Base-by-base conservation (phyloP, 1,140 invertebrate species). In the Neodiprion fabricii region DNA sequence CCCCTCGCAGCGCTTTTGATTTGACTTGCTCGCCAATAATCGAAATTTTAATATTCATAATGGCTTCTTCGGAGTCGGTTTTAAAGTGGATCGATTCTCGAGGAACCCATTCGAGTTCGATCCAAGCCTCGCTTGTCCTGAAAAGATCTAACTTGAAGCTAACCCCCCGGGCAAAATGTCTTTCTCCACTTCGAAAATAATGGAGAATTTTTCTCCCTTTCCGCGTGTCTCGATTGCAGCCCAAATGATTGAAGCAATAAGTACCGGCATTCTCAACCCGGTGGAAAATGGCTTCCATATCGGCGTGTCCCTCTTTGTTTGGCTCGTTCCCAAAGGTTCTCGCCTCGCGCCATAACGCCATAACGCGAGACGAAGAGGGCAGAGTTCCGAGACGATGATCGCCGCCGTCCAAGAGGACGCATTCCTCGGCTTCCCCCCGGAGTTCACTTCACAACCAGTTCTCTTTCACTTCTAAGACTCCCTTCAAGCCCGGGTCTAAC, bases 381-480 rank as follows among this genome's bases (percentile, higher is more conserved):
- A 61, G 53, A 12, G 53, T 61, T 61, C n/a, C 53, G 53, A 61
- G 53, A 61, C 53, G 53, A 61, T 61, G 53, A 61, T 61, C 53
- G 53, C 53, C n/a, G 53, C 5, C 53, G 53, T 61, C 53, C 53
- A 61, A 61, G 53, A 61, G 53, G 53, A 61, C 53, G 53, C 53
- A 61, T 61, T 61, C 53, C 53, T 61, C n/a, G n/a, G 8, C 53
- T 61, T 61, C 53, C 53, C 53, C 53, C 53, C 53, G n/a, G 53
- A 61, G 53, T 61, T 61, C 53, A 61, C 53, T 61, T 61, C 53
- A 61, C 53, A 61, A 61, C 53, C 53, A 61, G 53, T 61, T 61
- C 53, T 61, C 53, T 61, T 61, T 61, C 53, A 61, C 53, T 61
- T 61, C 53, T 61, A 61, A 61, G 53, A 61, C 53, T 61, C 53